These are phyloP conservation scores for Hydrozoanthus tunicans DNA, from an alignment of 64 coral and sea anemone species.

Conservation along the genomic window DNA sequence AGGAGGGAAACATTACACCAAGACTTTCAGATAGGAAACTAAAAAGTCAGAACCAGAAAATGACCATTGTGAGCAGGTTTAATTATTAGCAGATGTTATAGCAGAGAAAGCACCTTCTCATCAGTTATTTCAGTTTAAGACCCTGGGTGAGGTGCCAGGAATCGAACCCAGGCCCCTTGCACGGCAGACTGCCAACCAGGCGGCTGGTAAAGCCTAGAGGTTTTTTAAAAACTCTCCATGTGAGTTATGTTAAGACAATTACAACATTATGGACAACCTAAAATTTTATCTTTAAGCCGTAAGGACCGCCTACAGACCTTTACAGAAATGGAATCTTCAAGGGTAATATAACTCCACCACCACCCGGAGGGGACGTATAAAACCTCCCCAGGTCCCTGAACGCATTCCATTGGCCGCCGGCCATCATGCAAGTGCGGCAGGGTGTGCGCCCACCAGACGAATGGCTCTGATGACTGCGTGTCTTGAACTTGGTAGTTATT, in stretches of 20 bases:
- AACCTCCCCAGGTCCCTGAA: conserved; percentile 77
- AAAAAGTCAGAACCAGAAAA: no score
- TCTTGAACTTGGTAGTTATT: conserved; percentile 76
- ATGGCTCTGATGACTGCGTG: conserved; percentile 73
- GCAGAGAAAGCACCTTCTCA: no score
- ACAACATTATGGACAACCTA: background rate
- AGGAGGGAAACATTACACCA: no score
- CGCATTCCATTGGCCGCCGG: conserved; percentile 65
- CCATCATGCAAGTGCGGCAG: conserved; percentile 69
- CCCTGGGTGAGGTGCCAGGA: no score
- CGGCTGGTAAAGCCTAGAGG: no score
- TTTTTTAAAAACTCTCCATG: no score
- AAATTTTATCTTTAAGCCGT: background rate
- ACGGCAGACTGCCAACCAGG: no score
- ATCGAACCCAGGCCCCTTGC: no score
- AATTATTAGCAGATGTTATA: no score
- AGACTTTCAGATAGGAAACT: no score
- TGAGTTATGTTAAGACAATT: background rate
- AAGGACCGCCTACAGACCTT: conserved; percentile 41
- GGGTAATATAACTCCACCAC: conserved; percentile 82
- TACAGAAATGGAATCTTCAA: conserved; percentile 72
- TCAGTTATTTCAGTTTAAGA: no score
- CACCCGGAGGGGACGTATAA: conserved; percentile 85
- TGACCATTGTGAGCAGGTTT: no score
- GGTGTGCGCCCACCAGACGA: conserved; percentile 77